Percentiles rank a stretch among this genome's conserved stretches.
phyloP scores from a whole-genome alignment of 2,113 vertebrate species.

The Clupea harengus region DNA sequence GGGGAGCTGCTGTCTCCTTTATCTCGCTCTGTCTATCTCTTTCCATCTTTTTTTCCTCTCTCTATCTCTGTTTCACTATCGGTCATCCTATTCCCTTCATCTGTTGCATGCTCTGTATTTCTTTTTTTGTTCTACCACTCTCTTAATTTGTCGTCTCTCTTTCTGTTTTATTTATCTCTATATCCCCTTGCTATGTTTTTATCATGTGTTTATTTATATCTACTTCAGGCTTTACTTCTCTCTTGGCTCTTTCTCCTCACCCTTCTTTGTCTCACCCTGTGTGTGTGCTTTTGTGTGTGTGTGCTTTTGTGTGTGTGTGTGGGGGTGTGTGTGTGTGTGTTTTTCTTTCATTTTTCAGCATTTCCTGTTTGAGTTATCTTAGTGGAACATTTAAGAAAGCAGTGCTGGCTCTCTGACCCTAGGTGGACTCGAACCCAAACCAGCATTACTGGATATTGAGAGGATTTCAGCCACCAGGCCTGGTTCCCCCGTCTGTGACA shows the following conservation, averaged over 20 bases:
- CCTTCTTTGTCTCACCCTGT: no score
- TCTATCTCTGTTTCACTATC: background rate
- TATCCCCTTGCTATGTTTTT: background rate
- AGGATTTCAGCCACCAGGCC: no score
- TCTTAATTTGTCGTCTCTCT: background rate
- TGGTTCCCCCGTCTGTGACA: background rate
- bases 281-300: no score
- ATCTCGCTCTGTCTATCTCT: background rate
- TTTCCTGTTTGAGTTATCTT: no score
- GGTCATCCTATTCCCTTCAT: background rate
- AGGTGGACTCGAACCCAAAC: no score
- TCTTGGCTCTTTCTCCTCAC: no score
- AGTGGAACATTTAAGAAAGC: no score
- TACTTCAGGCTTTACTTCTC: no score
- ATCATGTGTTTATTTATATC: background rate
- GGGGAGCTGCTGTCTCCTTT: background rate
- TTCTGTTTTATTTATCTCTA: background rate
- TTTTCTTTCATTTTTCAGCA: background rate
- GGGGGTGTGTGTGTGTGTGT: background rate
- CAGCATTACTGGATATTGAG: background rate
- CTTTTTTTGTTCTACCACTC: background rate
- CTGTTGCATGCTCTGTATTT: background rate
- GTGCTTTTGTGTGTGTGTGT: background rate
- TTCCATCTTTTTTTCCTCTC: no score
- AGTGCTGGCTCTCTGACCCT: no score